Evolutionary conservation across 1,140 invertebrate species (phyloP), one percentile per base, ranked within the genome.

Genomic region (Pararge aegeria): DNA sequence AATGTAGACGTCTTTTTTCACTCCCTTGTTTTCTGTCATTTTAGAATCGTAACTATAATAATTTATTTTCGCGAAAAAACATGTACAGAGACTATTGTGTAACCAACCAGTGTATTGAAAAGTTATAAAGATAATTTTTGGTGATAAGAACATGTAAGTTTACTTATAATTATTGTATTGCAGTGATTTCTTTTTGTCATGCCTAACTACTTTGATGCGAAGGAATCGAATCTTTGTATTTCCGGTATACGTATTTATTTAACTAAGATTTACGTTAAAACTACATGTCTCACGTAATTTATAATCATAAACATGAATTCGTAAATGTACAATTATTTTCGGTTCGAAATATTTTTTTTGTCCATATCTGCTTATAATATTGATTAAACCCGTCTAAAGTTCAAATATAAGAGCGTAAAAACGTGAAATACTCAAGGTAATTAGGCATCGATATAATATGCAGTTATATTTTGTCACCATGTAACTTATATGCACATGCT

Each of bases 21-120:
- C 75, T 82, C 73, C 75, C 72, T 76, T 85, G 75, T 84, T 87
- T 85, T 83, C 77, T 86, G 80, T 83, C 80, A 80, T 73, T 71
- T 78, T 77, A 73, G 64, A 80, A 75, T 80, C 72, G 80, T 78
- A 83, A 78, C 66, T 76, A 73, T 75, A 7, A 66, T 69, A 78
- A 68, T 72, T 73, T 72, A 66, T 68, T 78, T 73, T 73, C 53
- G 54, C 63, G 49, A 61, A 71, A 55, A 80, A 81, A 75, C 64
- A 75, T 79, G 70, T 73, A 64, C 62, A 72, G 57, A 73, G 66
- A 80, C 57, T 73, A 65, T 68, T 66, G 71, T 83, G 70, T 75
- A 72, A 78, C 61, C 64, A 66, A 64, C 49, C 57, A 64, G 68
- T 67, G 66, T 66, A 57, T 64, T 63, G 61, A 72, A 65, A 64